Evolutionary conservation across 2,113 vertebrate species (phyloP).

Genomic region (Oreotrochilus melanogaster): DNA sequence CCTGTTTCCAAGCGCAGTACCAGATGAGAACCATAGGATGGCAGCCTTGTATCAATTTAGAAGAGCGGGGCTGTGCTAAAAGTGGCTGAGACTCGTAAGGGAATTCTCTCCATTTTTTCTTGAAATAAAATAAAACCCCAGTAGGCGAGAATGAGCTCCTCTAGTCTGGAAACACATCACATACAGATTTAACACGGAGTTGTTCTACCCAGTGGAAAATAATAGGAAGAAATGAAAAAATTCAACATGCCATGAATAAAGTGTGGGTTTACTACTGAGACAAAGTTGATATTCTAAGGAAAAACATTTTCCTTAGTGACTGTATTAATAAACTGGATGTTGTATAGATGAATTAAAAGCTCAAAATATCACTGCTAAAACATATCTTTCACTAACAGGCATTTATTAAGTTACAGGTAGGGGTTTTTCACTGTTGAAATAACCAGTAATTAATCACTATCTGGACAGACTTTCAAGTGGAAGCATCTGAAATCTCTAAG

Average conservation of each 20-base stretch:
- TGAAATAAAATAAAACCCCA: neutral
- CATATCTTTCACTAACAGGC: neutral
- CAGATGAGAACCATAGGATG: slow-evolving; percentile 43
- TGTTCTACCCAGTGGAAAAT: neutral
- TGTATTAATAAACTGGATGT: neutral
- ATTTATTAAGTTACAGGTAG: slow-evolving; percentile 9
- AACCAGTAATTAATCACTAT: slow-evolving; percentile 53
- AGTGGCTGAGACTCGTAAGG: neutral
- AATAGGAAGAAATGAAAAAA: neutral
- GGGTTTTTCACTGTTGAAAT: neutral
- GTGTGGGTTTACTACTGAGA: neutral
- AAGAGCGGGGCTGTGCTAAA: neutral
- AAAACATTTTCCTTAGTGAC: neutral
- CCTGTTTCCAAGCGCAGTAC: rapidly evolving
- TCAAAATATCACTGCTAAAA: neutral
- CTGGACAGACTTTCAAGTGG: slow-evolving; percentile 13
- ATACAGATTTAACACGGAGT: neutral
- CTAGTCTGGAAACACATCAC: neutral
- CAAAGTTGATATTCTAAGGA: neutral
- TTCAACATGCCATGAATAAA: neutral
- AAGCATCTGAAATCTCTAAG: slow-evolving; percentile 12
- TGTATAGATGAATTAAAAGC: neutral
- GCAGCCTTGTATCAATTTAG: slow-evolving; percentile 70
- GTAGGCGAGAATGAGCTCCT: neutral
- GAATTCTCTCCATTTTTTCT: neutral